Base-by-base conservation (phyloP, 2,888 invertebrate genomes). In the Formica aserva region DNA sequence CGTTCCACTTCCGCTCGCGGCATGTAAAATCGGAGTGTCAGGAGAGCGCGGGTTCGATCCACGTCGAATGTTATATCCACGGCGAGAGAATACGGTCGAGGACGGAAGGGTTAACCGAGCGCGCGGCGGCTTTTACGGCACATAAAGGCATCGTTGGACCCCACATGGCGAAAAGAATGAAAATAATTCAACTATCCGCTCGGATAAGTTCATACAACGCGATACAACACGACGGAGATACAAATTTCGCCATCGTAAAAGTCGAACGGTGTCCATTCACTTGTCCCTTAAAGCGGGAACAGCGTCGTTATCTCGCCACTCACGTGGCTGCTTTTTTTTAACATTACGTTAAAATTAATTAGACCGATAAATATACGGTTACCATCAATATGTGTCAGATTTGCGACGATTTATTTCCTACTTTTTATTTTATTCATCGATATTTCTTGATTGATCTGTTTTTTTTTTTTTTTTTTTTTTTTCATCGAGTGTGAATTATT, bases 161-260 rank as follows among this genome's bases (percentile, higher is more conserved):
- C 84, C 80, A 85, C 77, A 83, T 72, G 82, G 86, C 88, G 86
- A 92, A 52, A 52, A 91, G 93, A 92, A 92, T 91, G 91, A 90
- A 90, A 92, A 93, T 93, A 93, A 93, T 93, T 93, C 91, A 93
- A 89, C 86, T 84, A 86, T 69, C 83, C 89, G 32, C 86, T 89
- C 89, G 92, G 91, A 93, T 92, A 55, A 67, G 91, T 91, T 60
- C 71, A 91, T 90, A 88, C 48, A 52, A n/a, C 86, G 85, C 83
- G 88, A 83, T 82, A 83, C 85, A 41, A 84, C 84, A 85, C 87
- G 88, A 84, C 82, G 83, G 84, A 90, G 90, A 92, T 92, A 93
- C 92, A 92, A 93, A 93, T 94, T 93, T 91, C 84, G 87, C 74
- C 83, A 90, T 93, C 93, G 92, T 94, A 93, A 93, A 94, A 93